phyloP scores from a whole-genome alignment of 2,113 vertebrate species.

The Potamarius usumacintae region DNA sequence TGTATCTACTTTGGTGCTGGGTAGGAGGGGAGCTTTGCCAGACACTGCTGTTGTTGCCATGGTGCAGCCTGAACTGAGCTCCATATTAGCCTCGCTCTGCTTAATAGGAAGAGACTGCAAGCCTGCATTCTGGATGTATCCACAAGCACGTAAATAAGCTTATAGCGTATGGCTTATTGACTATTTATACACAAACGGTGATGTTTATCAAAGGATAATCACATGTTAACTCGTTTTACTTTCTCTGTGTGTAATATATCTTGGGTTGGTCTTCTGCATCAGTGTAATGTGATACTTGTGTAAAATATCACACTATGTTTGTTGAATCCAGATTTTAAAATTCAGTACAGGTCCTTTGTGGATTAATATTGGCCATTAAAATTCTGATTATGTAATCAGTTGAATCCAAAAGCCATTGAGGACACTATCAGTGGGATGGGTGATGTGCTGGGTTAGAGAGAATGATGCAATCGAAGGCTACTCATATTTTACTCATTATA shows the following conservation, averaged over 20 bases:
- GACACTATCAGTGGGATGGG: conserved; percentile 19
- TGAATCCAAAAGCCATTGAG: conserved; percentile 63
- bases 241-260: background rate
- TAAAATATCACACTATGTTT: conserved; percentile 55
- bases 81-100: conserved; percentile 66
- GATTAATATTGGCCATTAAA: conserved; percentile 74
- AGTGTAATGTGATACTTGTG: conserved; percentile 43
- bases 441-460: conserved; percentile 20
- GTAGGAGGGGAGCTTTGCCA: conserved; percentile 47
- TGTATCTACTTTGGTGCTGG: conserved; percentile 28
- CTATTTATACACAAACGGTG: conserved; percentile 20
- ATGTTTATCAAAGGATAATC: background rate
- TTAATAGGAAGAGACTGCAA: conserved; percentile 70
- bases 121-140: conserved; percentile 65
- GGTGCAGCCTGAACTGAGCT: conserved; percentile 72
- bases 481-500: conserved; percentile 37
- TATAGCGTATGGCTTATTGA: background rate
- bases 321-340: conserved; percentile 62
- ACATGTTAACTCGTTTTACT: background rate
- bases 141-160: conserved; percentile 53
- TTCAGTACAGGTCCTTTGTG: conserved; percentile 66
- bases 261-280: background rate
- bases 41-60: conserved; percentile 68
- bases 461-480: conserved; percentile 52
- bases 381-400: conserved; percentile 75